Base-by-base conservation (phyloP, 2,113 vertebrate species). In the Psephotus haematonotus region DNA sequence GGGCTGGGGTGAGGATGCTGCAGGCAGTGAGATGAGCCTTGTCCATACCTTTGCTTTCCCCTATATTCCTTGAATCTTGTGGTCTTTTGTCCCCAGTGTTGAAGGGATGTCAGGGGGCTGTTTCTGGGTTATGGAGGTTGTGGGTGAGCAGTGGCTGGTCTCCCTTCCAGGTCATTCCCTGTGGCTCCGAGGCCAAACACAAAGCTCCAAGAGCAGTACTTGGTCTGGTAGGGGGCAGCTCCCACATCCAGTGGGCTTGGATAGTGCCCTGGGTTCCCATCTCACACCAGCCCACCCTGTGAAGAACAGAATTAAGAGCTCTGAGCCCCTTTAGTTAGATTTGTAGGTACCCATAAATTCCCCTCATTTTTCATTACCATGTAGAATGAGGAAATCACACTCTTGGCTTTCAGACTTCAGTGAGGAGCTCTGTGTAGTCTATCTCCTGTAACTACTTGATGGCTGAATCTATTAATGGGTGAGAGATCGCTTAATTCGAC, bases 401-500 rank as follows among this genome's bases (percentile, higher is more conserved):
- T 92, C 70, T 50, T 82, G 62, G 75, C 81, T 70, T 55, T 82
- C n/a, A 23, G 74, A 11, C 76, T 88, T 76, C 69, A 68, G 13
- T 53, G 70, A 57, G 83, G 79, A 78, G 70, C 47, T 64, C 33
- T 11, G 71, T 22, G 0, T 29, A 87, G 80, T 79, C 79, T 76
- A 70, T 57, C 81, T 92, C 75, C 79, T 90, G 79, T 63, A 88
- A 71, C 57, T 90, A 85, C 63, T 60, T 71, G 69, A 85, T 90
- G 78, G 86, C 88, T 71, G 76, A 79, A 52, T 88, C 86, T 76
- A 59, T 94, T 86, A 94, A 80, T 2, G 70, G 71, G 76, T 90
- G 86, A 85, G 79, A 88, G 90, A 85, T 92, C 43, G 23, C 92
- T 96, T 78, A 20, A 82, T 94, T 87, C 81, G 85, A 11, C 55